Conservation (phyloP, 1,140 invertebrate genomes). For the Drosophila kikkawai region DNA sequence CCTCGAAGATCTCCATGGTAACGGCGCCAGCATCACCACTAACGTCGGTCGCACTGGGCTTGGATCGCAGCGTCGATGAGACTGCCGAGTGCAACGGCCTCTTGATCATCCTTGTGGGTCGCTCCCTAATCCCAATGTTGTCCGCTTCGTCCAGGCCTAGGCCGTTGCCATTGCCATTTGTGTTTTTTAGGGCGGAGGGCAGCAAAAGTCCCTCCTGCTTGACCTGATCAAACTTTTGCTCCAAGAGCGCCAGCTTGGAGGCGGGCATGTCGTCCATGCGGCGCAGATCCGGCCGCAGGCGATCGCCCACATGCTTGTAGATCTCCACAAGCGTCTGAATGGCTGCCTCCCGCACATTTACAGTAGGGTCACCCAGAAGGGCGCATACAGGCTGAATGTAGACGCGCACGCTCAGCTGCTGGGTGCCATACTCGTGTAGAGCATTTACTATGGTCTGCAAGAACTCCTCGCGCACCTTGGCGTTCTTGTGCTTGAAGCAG, state of each 20-base stretch:
- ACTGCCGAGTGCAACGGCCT: slow-evolving; percentile 63
- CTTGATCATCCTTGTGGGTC: slow-evolving; percentile 80
- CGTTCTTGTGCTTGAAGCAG: slow-evolving; percentile 94
- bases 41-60: slow-evolving; percentile 47
- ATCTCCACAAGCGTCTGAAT: slow-evolving; percentile 94
- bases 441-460: slow-evolving; percentile 91
- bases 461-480: slow-evolving; percentile 94
- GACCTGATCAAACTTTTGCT: slow-evolving; percentile 95
- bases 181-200: slow-evolving; percentile 87
- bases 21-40: slow-evolving; percentile 91
- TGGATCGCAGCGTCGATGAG: slow-evolving; percentile 42
- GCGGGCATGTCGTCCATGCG: slow-evolving; percentile 93
- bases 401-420: slow-evolving; percentile 91
- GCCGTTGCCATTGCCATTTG: slow-evolving; percentile 55
- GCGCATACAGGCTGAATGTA: slow-evolving; percentile 94
- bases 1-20: slow-evolving; percentile 94
- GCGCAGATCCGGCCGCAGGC: slow-evolving; percentile 92
- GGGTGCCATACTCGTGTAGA: slow-evolving; percentile 94
- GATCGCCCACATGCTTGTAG: slow-evolving; percentile 97
- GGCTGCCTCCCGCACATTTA: slow-evolving; percentile 94
- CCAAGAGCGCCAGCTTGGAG: slow-evolving; percentile 91
- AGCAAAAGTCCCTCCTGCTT: slow-evolving; percentile 92
- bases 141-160: slow-evolving; percentile 73
- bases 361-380: slow-evolving; percentile 95
- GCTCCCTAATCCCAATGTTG: slow-evolving; percentile 60